Evolutionary conservation across 2,113 vertebrate genomes (phyloP), one percentile per base, ranked within the genome.

Genomic region (Pipra filicauda): DNA sequence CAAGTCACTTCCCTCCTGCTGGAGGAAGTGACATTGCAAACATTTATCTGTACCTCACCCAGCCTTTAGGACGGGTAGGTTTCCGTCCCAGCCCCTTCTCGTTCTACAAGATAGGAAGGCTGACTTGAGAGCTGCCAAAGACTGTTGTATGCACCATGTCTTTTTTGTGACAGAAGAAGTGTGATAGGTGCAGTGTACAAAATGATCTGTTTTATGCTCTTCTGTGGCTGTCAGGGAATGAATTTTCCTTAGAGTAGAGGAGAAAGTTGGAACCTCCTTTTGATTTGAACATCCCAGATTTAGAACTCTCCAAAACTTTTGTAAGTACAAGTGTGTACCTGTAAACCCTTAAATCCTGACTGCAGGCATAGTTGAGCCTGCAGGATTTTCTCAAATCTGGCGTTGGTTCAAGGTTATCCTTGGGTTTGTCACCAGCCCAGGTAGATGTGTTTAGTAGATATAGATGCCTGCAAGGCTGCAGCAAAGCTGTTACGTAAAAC

Each of bases 331-430:
- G 4, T 21, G 41, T 12, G 4, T 43, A 21, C 9, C 24, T 15
- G 14, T 58, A 26, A 15, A 58, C 13, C 5, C 49, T 80, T 51
- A 74, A 92, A 89, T 84, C 27, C 28, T 33, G 7, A 9, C 14
- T 44, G 8, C 28, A 70, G 41, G 2, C 0, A 0, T 52, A 39
- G 12, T 52, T 24, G n/a, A 65, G 6, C 48, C 24, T 73, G 43
- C n/a, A 80, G 28, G 6, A 58, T 65, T 91, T 93, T 84, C 37
- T 73, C 51, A 72, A 61, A 46, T n/a, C n/a, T 83, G 65, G 11
- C 16, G 22, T 19, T 21, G 33, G 7, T 52, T 79, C 39, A 85
- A 57, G 48, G 43, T 43, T 39, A 30, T 55, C 35, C 18, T 55
- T 51, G 18, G 13, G 12, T 65, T 21, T 77, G 35, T 24, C 41